A percentile compares a stretch with the other conserved stretches of the same genome.
Conservation (phyloP, 2,888 invertebrate species). For the Chymomyza fuscimana region DNA sequence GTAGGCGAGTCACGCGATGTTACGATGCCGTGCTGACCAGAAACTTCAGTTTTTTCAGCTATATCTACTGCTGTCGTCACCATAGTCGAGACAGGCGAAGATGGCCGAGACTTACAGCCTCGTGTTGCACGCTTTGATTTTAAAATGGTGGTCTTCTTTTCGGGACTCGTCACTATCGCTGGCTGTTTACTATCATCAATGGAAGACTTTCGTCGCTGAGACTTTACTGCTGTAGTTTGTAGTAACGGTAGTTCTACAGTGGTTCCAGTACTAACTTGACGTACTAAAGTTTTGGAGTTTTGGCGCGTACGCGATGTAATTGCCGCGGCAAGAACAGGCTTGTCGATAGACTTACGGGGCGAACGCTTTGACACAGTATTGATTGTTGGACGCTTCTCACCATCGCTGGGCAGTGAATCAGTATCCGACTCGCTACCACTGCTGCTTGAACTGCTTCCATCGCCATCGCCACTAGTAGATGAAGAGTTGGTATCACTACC, state of each 20-base stretch:
- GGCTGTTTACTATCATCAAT: conserved; percentile 74
- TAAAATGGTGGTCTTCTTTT: conserved; percentile 10
- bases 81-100: conserved; percentile 29
- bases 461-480: conserved; percentile 62
- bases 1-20: conserved; percentile 61
- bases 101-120: conserved; percentile 64
- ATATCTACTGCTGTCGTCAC: conserved; percentile 7
- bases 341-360: conserved; percentile 67
- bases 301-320: conserved; percentile 48
- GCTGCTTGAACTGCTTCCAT: conserved; percentile 60
- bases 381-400: conserved; percentile 27
- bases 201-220: conserved; percentile 61
- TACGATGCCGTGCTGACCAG: conserved; percentile 23
- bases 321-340: conserved; percentile 29
- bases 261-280: conserved; percentile 25
- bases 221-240: conserved; percentile 21
- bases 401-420: conserved; percentile 43
- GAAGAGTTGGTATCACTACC: conserved; percentile 68
- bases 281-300: conserved; percentile 50
- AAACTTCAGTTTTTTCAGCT: conserved; percentile 1
- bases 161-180: conserved; percentile 12
- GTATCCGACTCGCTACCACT: conserved; percentile 64
- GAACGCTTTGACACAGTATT: conserved; percentile 67
- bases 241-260: conserved; percentile 18
- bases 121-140: conserved; percentile 61